phyloP scores from a whole-genome alignment of 2,113 vertebrate genomes.

The Gadus macrocephalus region DNA sequence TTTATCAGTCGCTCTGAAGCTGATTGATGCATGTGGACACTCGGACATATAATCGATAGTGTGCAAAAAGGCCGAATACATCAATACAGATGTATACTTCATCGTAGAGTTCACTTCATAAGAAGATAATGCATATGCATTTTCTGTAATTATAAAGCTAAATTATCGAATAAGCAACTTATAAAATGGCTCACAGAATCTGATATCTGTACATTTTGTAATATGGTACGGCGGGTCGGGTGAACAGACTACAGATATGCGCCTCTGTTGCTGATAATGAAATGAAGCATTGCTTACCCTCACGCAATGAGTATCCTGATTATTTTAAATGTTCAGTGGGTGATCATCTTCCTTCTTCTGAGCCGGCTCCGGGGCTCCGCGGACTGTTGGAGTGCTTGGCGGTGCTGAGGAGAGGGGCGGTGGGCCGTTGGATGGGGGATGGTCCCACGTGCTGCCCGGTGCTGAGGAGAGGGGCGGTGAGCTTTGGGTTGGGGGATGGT shows the following conservation, averaged over 20 bases:
- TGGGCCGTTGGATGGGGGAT: slow-evolving; percentile 49
- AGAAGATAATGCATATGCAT: not conserved
- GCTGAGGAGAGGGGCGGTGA: slow-evolving; percentile 25
- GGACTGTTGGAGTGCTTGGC: not conserved
- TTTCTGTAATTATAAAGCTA: too few species aligned
- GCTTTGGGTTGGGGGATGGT: slow-evolving; percentile 58
- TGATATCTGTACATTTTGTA: too few species aligned
- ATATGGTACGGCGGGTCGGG: too few species aligned
- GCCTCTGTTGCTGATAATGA: too few species aligned
- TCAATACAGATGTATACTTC: not conserved
- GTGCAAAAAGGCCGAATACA: not conserved
- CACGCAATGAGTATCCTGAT: slow-evolving; percentile 9
- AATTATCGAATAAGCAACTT: too few species aligned
- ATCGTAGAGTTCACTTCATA: not conserved
- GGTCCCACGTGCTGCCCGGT: slow-evolving; percentile 22
- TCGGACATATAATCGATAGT: not conserved
- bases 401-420: slow-evolving; percentile 24
- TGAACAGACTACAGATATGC: not conserved
- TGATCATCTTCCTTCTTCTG: slow-evolving; percentile 35
- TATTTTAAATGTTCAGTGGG: slow-evolving; percentile 14
- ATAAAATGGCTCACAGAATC: too few species aligned
- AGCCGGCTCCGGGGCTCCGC: slow-evolving; percentile 4
- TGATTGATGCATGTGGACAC: too few species aligned
- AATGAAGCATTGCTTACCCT: slow-evolving; percentile 35
- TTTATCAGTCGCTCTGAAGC: too few species aligned